A percentile compares a stretch with the other conserved stretches of the same genome.
Evolutionary conservation across 1,140 invertebrate genomes (phyloP).

Genomic region (Archivesica marissinica): DNA sequence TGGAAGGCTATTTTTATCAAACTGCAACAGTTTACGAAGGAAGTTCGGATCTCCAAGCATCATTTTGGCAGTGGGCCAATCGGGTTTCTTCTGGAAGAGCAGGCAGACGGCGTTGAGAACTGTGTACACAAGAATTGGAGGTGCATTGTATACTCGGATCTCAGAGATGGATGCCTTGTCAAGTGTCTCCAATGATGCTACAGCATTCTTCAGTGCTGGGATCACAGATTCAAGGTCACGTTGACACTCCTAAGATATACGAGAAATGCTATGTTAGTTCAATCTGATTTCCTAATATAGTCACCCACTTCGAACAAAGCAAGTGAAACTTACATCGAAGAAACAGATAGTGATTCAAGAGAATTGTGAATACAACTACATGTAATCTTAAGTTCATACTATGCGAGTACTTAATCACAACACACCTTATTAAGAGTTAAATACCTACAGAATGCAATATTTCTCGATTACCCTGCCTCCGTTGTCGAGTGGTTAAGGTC

Average conservation of each 20-base stretch:
- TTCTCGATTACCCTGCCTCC: too few relatives aligned
- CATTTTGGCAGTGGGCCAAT: slow-evolving; percentile 81
- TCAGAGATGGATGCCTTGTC: slow-evolving; percentile 96
- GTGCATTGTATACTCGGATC: slow-evolving; percentile 84
- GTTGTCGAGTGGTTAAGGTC: too few relatives aligned
- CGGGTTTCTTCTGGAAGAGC: slow-evolving; percentile 89
- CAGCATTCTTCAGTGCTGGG: slow-evolving; percentile 92
- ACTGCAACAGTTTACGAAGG: slow-evolving; percentile 79
- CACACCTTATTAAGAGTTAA: too few relatives aligned
- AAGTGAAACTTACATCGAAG: too few relatives aligned
- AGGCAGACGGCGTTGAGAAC: slow-evolving; percentile 94
- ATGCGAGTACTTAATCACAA: too few relatives aligned
- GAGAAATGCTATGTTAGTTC: too few relatives aligned
- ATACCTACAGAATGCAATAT: too few relatives aligned
- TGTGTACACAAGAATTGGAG: slow-evolving; percentile 80
- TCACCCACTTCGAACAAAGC: too few relatives aligned
- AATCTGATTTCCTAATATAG: too few relatives aligned
- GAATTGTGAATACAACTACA: too few relatives aligned
- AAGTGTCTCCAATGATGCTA: slow-evolving; percentile 91
- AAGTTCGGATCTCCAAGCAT: slow-evolving; percentile 82
- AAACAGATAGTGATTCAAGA: too few relatives aligned
- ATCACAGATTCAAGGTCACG: slow-evolving; percentile 84
- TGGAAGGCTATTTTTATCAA: slow-evolving; percentile 82
- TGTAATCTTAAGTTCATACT: too few relatives aligned
- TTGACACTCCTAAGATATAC: slow-evolving; percentile 82